Evolutionary conservation across 2,888 invertebrate species (phyloP), one percentile per base, ranked within the genome.

Genomic region (Caradrina clavipalpis): DNA sequence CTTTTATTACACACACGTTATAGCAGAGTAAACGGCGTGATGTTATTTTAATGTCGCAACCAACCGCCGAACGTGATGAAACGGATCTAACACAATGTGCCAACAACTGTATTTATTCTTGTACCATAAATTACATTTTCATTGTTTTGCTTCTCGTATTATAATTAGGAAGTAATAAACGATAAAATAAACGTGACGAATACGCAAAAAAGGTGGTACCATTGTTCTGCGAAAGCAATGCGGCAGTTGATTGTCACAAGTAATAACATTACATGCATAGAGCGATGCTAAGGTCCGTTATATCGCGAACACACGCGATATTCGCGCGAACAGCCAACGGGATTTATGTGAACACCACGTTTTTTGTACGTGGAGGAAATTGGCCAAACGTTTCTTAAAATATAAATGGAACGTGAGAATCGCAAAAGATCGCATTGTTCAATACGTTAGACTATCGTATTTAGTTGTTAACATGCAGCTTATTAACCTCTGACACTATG

Each of bases 291-390:
- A 60, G 80, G 74, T 61, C 90, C 89, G 91, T 91, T 90, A 91
- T 85, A 85, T 88, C 83, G 88, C 89, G 88, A 87, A 85, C 87
- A 87, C 89, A 91, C 91, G 89, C 89, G 86, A 92, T 86, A 78
- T 84, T 69, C 82, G 84, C 85, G 86, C 85, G 85, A 88, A 84
- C 81, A 60, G 35, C 65, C 85, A 90, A 90, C 89, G 89, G 89
- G 87, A 87, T 83, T 82, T 75, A 72, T 78, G 75, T 75, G 65
- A 78, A 75, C 69, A 76, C 69, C 69, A 67, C 57, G 67, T 51
- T 68, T 73, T 58, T 72, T 69, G 61, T 51, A 72, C 71, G 62
- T 50, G 42, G 70, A 62, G 64, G 55, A 71, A 68, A 69, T 74
- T 69, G 55, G 35, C 57, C 26, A 78, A 82, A 74, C 55, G 51